Evolutionary conservation across 2,797 vertebrate species (phyloP), one percentile per base, ranked within the genome.

Genomic region (Halcyon smyrnensis): DNA sequence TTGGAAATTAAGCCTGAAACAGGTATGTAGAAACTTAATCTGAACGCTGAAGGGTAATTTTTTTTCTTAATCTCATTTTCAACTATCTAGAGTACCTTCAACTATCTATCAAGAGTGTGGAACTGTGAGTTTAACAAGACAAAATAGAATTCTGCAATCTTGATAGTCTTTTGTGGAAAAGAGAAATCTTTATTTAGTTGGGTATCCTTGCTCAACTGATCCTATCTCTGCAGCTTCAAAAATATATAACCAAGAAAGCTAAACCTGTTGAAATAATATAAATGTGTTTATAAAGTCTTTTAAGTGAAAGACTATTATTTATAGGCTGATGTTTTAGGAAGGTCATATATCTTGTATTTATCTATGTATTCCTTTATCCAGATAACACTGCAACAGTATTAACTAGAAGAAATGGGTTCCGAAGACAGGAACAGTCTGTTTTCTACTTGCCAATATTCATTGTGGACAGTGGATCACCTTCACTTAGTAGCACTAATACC

Each of bases 401-500:
- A 96, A 99, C 99, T 2, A 98, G 98, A 87, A 98, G 99, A 39
- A 98, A 98, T 4, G 99, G 99, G 5, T 99, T 99, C 97, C 98
- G 98, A 84, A 98, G 99, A 70, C 98, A 98, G 62, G 99, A 99
- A n/a, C 99, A 99, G 37, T 98, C 99, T 1, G 97, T 99, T 48
- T 99, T 99, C 92, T 99, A 98, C 53, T 98, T 99, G 95, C 99
- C 99, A 0, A 98, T 99, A 96, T 97, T 99, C 97, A 99, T 99
- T 12, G 97, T 98, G 97, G 99, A 99, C 98, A 99, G 98, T 5
- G 99, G 99, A 15, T 99, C 98, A 9, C 99, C 99, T 6, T 98
- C 99, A 1, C 98, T 99, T 36, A 99, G 99, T 97, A 99, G 99
- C 98, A 99, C 99, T 39, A 99, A 99, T 93, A 99, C 99, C 1